These are phyloP conservation scores for Sycobia sp. DNA, from an alignment of 1,140 invertebrate genomes.

Conservation along the genomic window DNA sequence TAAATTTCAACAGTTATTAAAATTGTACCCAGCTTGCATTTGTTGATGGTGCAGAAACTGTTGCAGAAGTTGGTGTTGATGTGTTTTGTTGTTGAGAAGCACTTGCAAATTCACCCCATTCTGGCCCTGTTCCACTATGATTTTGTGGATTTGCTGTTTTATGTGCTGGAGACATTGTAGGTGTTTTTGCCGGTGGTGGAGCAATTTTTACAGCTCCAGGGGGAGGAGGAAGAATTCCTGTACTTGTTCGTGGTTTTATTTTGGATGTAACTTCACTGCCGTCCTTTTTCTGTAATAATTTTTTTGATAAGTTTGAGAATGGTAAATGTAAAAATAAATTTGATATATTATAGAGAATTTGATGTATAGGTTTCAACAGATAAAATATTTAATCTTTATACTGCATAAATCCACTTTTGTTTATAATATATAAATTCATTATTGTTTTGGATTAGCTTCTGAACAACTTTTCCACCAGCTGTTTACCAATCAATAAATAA, in stretches of 20 bases:
- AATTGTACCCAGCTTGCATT: constrained; percentile 78
- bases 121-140: constrained; percentile 60
- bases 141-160: constrained; percentile 64
- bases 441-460: too few relatives aligned
- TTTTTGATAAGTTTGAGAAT: constrained; percentile 8
- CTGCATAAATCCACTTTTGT: too few relatives aligned
- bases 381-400: too few relatives aligned
- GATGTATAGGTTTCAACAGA: too few relatives aligned
- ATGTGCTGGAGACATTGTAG: constrained; percentile 74
- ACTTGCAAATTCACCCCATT: constrained; percentile 82
- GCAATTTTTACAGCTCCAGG: constrained; percentile 75
- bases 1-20: constrained; percentile 56
- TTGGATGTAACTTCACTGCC: constrained; percentile 72
- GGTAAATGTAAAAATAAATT: too few relatives aligned
- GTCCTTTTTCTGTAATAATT: constrained; percentile 78
- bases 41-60: constrained; percentile 45
- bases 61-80: constrained; percentile 55
- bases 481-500: too few relatives aligned
- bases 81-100: constrained; percentile 47
- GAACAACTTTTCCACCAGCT: too few relatives aligned
- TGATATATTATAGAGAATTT: too few relatives aligned
- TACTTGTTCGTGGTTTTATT: constrained; percentile 65
- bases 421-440: too few relatives aligned
- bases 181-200: constrained; percentile 69
- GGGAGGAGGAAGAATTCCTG: constrained; percentile 79